phyloP scores from a whole-genome alignment of 2,797 vertebrate genomes.

The Muscicapa comitata region DNA sequence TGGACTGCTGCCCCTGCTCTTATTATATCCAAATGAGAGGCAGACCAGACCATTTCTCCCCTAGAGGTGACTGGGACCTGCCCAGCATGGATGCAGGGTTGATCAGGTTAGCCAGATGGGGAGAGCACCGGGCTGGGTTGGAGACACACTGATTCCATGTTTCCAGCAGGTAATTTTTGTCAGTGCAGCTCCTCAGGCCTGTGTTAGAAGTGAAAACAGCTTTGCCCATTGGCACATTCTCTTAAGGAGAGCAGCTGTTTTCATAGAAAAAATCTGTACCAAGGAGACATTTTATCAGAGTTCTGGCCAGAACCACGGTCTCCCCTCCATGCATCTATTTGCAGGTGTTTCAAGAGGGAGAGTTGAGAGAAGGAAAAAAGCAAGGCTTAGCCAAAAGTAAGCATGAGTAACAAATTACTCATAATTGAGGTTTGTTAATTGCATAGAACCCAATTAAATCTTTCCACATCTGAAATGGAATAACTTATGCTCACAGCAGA shows the following conservation, averaged over 20 bases:
- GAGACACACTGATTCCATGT: not conserved
- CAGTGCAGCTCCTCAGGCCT: not conserved
- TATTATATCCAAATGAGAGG: not conserved
- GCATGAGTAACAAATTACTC: constrained; percentile 60
- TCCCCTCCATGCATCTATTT: not conserved
- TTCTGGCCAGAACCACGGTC: not conserved
- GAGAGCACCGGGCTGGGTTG: not conserved
- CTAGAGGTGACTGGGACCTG: not conserved
- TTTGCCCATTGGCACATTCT: constrained; percentile 1
- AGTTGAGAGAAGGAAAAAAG: constrained; percentile 29
- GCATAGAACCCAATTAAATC: constrained; percentile 52
- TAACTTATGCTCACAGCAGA: constrained; percentile 49
- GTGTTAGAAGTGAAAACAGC: not conserved
- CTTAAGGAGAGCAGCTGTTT: constrained; percentile 43
- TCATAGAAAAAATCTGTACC: constrained; percentile 37
- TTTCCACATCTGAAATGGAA: constrained; percentile 56
- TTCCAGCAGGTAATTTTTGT: constrained; percentile 38
- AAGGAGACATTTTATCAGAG: constrained; percentile 38
- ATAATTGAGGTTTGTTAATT: constrained; percentile 63
- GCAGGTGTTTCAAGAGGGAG: constrained; percentile 53
- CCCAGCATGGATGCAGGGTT: not conserved
- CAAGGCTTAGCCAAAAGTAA: constrained; percentile 20
- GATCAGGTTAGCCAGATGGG: not conserved
- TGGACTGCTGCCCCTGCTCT: not conserved
- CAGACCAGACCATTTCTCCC: not conserved